Evolutionary conservation across 2,113 vertebrate genomes (phyloP), one percentile per base, ranked within the genome.

Genomic region (Cynocephalus volans): DNA sequence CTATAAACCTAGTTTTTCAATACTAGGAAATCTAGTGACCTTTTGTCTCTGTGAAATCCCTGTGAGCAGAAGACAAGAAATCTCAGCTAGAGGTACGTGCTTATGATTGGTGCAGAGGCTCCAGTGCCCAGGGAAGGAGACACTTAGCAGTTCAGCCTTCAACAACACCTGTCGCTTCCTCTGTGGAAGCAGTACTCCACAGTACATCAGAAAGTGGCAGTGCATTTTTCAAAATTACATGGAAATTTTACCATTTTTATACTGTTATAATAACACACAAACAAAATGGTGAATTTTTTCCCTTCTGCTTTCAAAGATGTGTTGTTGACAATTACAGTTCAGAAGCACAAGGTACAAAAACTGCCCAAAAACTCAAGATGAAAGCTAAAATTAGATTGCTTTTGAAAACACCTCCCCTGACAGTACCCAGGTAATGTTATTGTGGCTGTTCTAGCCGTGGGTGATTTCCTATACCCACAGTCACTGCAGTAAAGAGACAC

Each of bases 371-470:
- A 93, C 82, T 90, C 82, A 90, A 81, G 28, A 95, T 85, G 75
- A 97, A 95, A 58, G 48, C 75, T 96, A 92, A 98, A 93, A 97
- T 97, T 93, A 95, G 77, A 96, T 81, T 96, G 90, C 56, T 95
- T 97, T 95, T 73, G 56, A 48, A 91, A 92, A 90, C n/a, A 23
- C 36, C 31, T 80, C 65, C 48, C 41, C 50, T 76, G 54, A 75
- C 4, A 19, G 58, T 50, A 58, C 80, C n/a, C 88, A 7, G 70
- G 70, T 70, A 85, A 94, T 80, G 56, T 41, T 48, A 52, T 5
- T 72, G 70, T 2, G 2, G 60, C 76, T 62, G n/a, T 24, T 88
- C 4, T 84, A 85, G 48, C 52, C 0, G 1, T 82, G 54, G 90
- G 72, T 93, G 87, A 95, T 92, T 97, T 97, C 89, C 87, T 96